Conservation (phyloP, 2,888 invertebrate species). For the Lepidonotus clava region DNA sequence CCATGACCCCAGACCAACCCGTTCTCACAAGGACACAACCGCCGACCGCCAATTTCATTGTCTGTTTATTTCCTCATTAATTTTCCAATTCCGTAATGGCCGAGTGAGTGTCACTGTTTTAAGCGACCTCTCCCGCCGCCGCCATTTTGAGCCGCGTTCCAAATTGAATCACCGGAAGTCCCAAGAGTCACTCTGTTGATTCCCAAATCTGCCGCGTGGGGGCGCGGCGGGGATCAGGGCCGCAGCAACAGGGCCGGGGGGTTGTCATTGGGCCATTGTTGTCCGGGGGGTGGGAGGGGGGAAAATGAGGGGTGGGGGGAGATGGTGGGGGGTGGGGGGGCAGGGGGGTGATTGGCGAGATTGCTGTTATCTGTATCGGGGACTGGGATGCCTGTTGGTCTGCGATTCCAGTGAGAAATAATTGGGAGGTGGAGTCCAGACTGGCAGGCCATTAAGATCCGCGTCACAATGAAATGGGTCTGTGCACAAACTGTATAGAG, state of each 20-base stretch:
- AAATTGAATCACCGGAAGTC: constrained; percentile 48
- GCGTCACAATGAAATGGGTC: too few relatives aligned
- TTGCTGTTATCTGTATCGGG: too few relatives aligned
- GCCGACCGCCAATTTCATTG: constrained; percentile 24
- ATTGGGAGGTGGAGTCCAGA: too few relatives aligned
- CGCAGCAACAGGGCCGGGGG: not conserved
- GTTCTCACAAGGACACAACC: not conserved
- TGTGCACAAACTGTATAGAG: too few relatives aligned
- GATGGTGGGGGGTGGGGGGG: too few relatives aligned
- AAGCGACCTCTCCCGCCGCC: not conserved
- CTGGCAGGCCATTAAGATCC: too few relatives aligned
- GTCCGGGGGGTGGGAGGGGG: not conserved
- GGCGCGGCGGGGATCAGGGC: not conserved
- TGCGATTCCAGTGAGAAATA: too few relatives aligned
- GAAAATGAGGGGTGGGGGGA: too few relatives aligned
- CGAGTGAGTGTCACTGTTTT: constrained; percentile 32
- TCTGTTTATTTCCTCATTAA: constrained; percentile 37
- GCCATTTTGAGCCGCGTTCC: too few relatives aligned
- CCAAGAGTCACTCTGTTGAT: constrained; percentile 8
- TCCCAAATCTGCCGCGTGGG: constrained; percentile 17
- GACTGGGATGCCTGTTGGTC: too few relatives aligned
- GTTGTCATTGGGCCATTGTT: not conserved
- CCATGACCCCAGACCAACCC: not conserved
- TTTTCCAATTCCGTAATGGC: constrained; percentile 44
- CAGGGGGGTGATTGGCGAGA: too few relatives aligned